Percentiles rank a stretch among this genome's conserved stretches.
Evolutionary conservation across 2,113 vertebrate species (phyloP).

Genomic region (Thermophis baileyi): DNA sequence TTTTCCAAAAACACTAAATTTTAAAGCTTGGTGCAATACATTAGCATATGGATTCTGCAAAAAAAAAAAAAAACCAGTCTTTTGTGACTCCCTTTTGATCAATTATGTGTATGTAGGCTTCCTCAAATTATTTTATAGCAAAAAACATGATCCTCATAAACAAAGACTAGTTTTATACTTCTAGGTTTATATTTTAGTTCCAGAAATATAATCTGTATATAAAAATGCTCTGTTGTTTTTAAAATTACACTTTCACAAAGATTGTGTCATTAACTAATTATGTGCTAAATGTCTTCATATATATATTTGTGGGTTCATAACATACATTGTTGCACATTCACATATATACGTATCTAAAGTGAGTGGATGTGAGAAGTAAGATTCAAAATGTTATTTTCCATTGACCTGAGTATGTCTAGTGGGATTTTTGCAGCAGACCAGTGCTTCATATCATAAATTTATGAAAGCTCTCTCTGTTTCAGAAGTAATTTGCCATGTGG

Average conservation of each 20-base stretch:
- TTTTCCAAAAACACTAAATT: slow-evolving; percentile 47
- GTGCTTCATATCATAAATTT: not conserved
- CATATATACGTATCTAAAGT: not conserved
- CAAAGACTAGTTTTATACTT: slow-evolving; percentile 36
- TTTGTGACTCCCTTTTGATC: slow-evolving; percentile 62
- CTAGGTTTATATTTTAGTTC: slow-evolving; percentile 47
- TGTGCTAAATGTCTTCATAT: not conserved
- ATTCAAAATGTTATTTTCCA: not conserved
- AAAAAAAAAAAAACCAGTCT: slow-evolving; percentile 35
- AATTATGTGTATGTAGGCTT: slow-evolving; percentile 49
- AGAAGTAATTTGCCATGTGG: not conserved
- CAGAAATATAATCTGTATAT: slow-evolving; percentile 41
- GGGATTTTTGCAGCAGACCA: not conserved
- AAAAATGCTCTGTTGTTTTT: not conserved
- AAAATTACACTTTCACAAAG: not conserved
- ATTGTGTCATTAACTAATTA: not conserved
- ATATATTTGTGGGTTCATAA: not conserved
- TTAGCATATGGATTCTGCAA: slow-evolving; percentile 55
- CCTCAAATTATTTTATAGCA: slow-evolving; percentile 36
- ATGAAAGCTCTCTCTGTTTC: not conserved
- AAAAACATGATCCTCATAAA: slow-evolving; percentile 21
- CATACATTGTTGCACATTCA: not conserved
- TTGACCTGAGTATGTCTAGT: not conserved
- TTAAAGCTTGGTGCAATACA: slow-evolving; percentile 42
- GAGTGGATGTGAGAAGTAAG: not conserved